Evolutionary conservation across 2,113 vertebrate species (phyloP), one percentile per base, ranked within the genome.

Genomic region (Strix uralensis): DNA sequence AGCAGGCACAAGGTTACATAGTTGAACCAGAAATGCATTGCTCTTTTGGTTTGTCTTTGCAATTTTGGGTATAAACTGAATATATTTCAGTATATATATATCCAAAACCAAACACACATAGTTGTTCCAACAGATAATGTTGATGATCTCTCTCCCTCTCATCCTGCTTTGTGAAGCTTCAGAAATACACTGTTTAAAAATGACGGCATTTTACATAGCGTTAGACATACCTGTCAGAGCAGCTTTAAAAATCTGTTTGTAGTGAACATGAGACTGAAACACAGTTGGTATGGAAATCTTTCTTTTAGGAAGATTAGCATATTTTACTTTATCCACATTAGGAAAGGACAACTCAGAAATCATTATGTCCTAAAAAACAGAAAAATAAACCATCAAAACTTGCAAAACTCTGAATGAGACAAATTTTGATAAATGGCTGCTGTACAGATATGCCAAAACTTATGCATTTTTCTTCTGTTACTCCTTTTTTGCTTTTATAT

Each of bases 291-390:
- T 97, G 32, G 80, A 75, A 30, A 96, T 49, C 29, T 96, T 95
- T 52, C 98, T 98, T 95, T 97, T 98, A 32, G 98, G 98, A 86
- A 98, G 59, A 74, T 6, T 29, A 21, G 81, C n/a, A 7, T 90
- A 73, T 62, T 92, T 96, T 32, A 97, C 86, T 84, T 91, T 77
- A 61, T 95, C 89, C 46, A 21, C 80, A 22, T 42, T 72, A 71
- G 98, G 98, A 91, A 98, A 98, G 67, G 81, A 96, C 27, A 98
- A 81, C 81, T 98, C 97, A 34, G 96, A 97, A 85, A 96, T 23
- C 21, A 13, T 81, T 73, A 97, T 19, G 38, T 90, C 95, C 98
- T 98, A 80, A 72, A 98, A 91, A 97, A 88, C n/a, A 92, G 51
- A 80, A 88, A 92, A 95, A 75, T 0, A 78, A 73, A 81, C 27